Evolutionary conservation across 2,888 invertebrate genomes (phyloP), one percentile per base, ranked within the genome.

Genomic region (Helleia helle): DNA sequence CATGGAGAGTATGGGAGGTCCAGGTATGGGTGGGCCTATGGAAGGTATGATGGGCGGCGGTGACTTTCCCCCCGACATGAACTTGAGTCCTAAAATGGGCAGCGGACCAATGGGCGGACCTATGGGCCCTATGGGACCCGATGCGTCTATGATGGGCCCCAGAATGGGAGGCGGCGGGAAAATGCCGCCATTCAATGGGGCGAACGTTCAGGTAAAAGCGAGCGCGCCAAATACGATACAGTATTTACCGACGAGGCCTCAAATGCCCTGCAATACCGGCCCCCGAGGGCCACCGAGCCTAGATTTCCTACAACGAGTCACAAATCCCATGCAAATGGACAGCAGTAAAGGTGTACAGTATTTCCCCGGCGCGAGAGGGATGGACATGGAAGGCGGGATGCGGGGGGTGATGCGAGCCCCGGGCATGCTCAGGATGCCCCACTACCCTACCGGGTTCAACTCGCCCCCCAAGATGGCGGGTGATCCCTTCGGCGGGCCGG

Each of bases 221-320:
- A 96, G 94, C 72, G 96, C 97, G 7, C 97, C 98, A 0, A 98
- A 98, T 76, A 98, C 98, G 25, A 98, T 98, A 67, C 97, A 98
- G 86, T 98, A 98, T 87, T 89, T 97, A 71, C 98, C 98, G 13
- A 95, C 96, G 38, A 89, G 96, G 76, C 94, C 97, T n/a, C 95
- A 95, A 66, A 90, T 91, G 59, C 88, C 90, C 7, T 89, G 89
- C 59, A 87, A 88, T 46, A 84, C 87, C 18, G 90, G 88, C 39
- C 92, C 92, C 1, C 86, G 95, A 30, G 92, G 93, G 6, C 94
- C 95, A 3, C 95, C 95, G 27, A 93, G 94, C 74, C 84, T 96
- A 49, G 95, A 96, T 60, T 96, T 96, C 76, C 81, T 96, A 41
- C 95, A 94, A 58, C 88, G 96, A 44, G 96, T 93, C 60, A 91